phyloP scores from a whole-genome alignment of 2,113 vertebrate genomes.

The Plecotus auritus region DNA sequence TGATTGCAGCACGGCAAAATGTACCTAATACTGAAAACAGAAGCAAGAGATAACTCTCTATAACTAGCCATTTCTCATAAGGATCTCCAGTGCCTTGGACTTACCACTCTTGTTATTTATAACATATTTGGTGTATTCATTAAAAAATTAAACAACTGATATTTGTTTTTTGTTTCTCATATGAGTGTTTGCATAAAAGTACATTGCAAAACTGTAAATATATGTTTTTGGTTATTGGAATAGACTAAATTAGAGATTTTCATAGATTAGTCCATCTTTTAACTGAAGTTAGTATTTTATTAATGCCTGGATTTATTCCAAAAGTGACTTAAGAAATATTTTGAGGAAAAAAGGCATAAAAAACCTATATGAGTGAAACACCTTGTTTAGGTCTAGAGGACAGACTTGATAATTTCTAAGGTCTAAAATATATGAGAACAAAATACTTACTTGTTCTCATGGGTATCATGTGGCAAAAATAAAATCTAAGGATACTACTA shows the following conservation, averaged over 20 bases:
- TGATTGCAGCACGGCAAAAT: neutral
- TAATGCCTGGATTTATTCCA: neutral
- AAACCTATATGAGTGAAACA: neutral
- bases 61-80: neutral
- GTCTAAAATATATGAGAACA: neutral
- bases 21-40: neutral
- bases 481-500: neutral
- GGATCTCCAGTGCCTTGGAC: neutral
- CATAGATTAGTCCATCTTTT: neutral
- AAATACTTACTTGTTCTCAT: neutral
- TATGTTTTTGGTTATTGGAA: neutral
- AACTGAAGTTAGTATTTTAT: neutral
- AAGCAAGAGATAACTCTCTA: neutral
- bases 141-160: neutral
- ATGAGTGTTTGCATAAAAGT: neutral
- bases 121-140: neutral
- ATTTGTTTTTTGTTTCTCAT: neutral
- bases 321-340: neutral
- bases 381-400: neutral
- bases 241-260: conserved; percentile 6
- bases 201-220: neutral
- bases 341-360: neutral
- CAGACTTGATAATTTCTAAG: neutral
- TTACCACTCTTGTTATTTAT: neutral
- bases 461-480: neutral